These are phyloP conservation scores for Acrocephalus kingi DNA, from an alignment of 2,113 vertebrate species.

Conservation along the genomic window DNA sequence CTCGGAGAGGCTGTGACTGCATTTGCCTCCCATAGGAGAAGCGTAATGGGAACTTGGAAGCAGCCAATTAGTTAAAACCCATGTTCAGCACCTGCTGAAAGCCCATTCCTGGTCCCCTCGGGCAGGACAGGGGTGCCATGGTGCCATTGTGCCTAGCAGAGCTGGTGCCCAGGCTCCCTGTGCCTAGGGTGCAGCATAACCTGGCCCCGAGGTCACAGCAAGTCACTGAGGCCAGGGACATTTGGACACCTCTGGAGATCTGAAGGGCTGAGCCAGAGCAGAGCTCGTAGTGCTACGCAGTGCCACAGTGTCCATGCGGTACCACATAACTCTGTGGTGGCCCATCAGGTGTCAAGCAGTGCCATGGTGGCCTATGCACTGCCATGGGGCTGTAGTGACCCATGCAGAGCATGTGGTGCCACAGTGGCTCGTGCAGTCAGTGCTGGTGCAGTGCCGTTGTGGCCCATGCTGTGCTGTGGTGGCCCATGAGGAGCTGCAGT, in stretches of 20 bases:
- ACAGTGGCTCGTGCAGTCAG: too few relatives aligned
- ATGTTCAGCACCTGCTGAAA: neutral
- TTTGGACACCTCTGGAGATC: neutral
- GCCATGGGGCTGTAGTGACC: too few relatives aligned
- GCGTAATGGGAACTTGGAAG: neutral
- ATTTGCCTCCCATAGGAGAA: neutral
- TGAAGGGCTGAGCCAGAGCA: neutral
- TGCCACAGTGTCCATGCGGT: neutral
- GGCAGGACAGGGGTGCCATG: rapidly evolving
- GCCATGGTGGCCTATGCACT: too few relatives aligned
- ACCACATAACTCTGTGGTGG: neutral
- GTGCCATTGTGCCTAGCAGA: neutral
- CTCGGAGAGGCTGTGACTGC: neutral
- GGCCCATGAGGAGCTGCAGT: neutral
- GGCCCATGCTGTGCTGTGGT: too few relatives aligned
- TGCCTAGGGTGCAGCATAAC: rapidly evolving
- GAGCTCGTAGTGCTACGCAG: rapidly evolving
- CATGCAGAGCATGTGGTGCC: neutral
- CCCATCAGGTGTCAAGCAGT: neutral
- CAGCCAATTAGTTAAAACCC: neutral
- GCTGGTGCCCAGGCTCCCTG: neutral
- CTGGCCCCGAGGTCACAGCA: rapidly evolving
- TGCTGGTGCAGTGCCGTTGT: rapidly evolving
- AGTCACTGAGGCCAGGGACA: neutral
- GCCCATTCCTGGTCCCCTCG: rapidly evolving